Conservation (phyloP, 2,888 invertebrate species). For the Trachelus troglodyta region DNA sequence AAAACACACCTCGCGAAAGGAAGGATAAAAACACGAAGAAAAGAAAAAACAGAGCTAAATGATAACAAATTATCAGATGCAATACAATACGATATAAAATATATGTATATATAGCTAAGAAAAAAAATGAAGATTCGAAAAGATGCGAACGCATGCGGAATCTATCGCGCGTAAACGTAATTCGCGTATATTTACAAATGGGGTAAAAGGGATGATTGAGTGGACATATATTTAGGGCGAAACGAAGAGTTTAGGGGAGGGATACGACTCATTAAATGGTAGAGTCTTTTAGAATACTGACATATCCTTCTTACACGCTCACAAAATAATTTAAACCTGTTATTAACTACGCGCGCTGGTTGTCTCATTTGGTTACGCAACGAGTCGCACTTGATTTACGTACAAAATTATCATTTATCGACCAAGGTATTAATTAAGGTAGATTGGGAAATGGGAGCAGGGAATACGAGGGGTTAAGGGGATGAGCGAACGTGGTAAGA, state of each 20-base stretch:
- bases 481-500: background rate
- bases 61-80: background rate
- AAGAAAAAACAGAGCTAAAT: background rate
- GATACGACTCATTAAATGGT: background rate
- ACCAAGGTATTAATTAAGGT: background rate
- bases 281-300: background rate
- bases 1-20: background rate
- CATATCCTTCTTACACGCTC: background rate
- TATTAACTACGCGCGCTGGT: background rate
- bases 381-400: background rate
- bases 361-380: background rate
- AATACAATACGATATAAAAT: background rate
- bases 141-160: background rate
- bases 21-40: background rate
- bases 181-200: background rate
- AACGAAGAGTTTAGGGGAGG: background rate
- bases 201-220: background rate
- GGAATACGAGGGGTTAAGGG: background rate
- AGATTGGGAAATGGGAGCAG: background rate
- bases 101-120: background rate
- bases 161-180: background rate
- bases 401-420: background rate
- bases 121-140: background rate
- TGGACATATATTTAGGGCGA: background rate
- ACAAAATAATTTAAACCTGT: background rate